phyloP scores from a whole-genome alignment of 1,140 invertebrate genomes.

The Amphibalanus amphitrite region DNA sequence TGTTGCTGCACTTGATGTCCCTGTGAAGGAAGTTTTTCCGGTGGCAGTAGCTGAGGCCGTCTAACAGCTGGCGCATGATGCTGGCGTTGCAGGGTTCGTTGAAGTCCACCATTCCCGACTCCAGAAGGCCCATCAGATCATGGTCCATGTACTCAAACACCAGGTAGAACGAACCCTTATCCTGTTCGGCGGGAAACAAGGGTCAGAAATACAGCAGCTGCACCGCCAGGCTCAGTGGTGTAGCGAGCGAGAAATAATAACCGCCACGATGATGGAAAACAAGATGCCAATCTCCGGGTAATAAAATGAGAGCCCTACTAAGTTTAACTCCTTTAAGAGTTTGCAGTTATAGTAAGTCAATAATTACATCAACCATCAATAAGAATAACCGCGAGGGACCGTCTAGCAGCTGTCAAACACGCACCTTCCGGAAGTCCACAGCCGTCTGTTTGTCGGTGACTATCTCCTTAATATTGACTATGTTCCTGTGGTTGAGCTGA shows the following conservation, averaged over 20 bases:
- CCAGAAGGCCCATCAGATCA: slow-evolving; percentile 94
- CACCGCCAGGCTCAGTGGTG: no score
- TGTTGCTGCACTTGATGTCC: slow-evolving; percentile 99
- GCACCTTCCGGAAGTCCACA: slow-evolving; percentile 86
- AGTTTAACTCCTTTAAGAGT: no score
- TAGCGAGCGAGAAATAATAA: no score
- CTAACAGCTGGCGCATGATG: slow-evolving; percentile 92
- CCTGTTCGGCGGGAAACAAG: no score
- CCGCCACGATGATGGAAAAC: no score
- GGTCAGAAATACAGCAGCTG: no score
- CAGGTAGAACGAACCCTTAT: slow-evolving; percentile 94
- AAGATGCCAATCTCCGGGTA: no score
- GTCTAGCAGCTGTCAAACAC: no score
- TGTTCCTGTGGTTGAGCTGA: slow-evolving; percentile 93
- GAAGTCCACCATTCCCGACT: slow-evolving; percentile 92
- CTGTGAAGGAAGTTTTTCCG: slow-evolving; percentile 95
- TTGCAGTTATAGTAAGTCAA: no score
- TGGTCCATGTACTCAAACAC: slow-evolving; percentile 99
- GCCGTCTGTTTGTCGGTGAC: slow-evolving; percentile 97
- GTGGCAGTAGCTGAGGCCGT: slow-evolving; percentile 95
- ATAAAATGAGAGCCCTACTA: no score
- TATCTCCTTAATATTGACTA: slow-evolving; percentile 94
- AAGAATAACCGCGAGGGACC: no score
- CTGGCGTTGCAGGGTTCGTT: slow-evolving; percentile 88
- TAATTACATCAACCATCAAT: no score